Percentiles rank a stretch among this genome's conserved stretches.
Evolutionary conservation across 2,888 invertebrate genomes (phyloP).

Genomic region (Lepas anatifera): DNA sequence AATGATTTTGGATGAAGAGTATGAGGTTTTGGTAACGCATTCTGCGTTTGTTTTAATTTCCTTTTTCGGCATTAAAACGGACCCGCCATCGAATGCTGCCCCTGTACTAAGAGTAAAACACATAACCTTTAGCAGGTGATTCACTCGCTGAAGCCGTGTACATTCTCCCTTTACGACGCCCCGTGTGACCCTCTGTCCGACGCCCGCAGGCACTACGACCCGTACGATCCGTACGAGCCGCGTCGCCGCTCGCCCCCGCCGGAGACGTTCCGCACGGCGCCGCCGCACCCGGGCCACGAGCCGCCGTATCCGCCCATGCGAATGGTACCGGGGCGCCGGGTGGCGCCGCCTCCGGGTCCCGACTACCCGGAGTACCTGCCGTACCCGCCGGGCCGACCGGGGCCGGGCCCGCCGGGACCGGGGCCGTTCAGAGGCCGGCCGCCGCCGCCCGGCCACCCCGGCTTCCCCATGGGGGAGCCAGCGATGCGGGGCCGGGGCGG

Average conservation of each 20-base stretch:
- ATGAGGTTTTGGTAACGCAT: no score
- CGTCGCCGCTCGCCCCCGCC: conserved; percentile 8
- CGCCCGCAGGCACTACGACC: background rate
- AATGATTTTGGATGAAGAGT: no score
- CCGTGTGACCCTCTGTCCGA: background rate
- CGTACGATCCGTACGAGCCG: conserved; percentile 10
- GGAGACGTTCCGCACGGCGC: background rate
- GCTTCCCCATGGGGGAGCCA: background rate
- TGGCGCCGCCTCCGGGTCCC: conserved; percentile 20
- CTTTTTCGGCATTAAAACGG: no score
- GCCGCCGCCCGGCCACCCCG: conserved; percentile 12
- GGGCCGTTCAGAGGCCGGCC: conserved; percentile 12
- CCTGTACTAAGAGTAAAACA: no score
- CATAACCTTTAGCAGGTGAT: no score
- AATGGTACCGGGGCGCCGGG: conserved; percentile 20
- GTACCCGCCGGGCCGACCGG: no score
- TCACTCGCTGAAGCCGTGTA: no score
- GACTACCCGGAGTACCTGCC: no score
- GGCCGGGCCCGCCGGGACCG: background rate
- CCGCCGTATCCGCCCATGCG: conserved; percentile 2
- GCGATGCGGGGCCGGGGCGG: conserved; percentile 12
- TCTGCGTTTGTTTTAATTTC: no score
- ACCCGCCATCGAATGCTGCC: no score
- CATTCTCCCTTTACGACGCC: no score
- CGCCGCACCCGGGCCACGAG: background rate